Evolutionary conservation across 1,140 invertebrate genomes (phyloP).

Genomic region (Drosophila jambulina): DNA sequence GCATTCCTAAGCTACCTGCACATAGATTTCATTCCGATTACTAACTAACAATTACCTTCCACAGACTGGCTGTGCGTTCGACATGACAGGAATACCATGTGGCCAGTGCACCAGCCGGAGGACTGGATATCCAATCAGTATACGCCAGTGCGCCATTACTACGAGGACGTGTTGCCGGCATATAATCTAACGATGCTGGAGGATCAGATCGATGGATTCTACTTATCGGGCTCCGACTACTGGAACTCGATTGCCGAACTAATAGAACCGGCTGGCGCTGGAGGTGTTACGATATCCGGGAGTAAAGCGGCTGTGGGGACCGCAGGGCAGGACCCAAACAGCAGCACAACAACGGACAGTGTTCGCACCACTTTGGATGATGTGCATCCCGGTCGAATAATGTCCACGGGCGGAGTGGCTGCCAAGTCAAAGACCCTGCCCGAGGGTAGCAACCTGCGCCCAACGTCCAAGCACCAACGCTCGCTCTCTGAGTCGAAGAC

Average conservation of each 20-base stretch:
- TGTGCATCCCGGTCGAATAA: conserved; percentile 16
- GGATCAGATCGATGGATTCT: conserved; percentile 80
- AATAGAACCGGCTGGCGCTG: conserved; percentile 11
- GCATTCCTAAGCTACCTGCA: too few relatives aligned
- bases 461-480: conserved; percentile 86
- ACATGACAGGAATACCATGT: conserved; percentile 92
- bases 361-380: conserved; percentile 46
- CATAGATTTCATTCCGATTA: background rate
- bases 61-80: conserved; percentile 93
- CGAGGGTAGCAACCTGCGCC: conserved; percentile 62
- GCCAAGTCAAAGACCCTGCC: conserved; percentile 79
- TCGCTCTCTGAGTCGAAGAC: conserved; percentile 89
- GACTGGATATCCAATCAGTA: conserved; percentile 86
- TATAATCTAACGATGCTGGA: conserved; percentile 77
- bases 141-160: conserved; percentile 84
- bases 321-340: conserved; percentile 57
- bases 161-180: conserved; percentile 72
- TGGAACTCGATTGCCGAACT: conserved; percentile 64
- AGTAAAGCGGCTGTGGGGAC: background rate
- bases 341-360: conserved; percentile 42
- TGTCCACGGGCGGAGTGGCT: conserved; percentile 22
- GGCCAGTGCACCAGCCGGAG: conserved; percentile 92
- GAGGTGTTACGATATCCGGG: conserved; percentile 17
- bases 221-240: conserved; percentile 66
- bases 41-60: background rate